A percentile compares a stretch with the other conserved stretches of the same genome.
phyloP scores from a whole-genome alignment of 1,140 invertebrate species.

The Drosophila bocqueti region DNA sequence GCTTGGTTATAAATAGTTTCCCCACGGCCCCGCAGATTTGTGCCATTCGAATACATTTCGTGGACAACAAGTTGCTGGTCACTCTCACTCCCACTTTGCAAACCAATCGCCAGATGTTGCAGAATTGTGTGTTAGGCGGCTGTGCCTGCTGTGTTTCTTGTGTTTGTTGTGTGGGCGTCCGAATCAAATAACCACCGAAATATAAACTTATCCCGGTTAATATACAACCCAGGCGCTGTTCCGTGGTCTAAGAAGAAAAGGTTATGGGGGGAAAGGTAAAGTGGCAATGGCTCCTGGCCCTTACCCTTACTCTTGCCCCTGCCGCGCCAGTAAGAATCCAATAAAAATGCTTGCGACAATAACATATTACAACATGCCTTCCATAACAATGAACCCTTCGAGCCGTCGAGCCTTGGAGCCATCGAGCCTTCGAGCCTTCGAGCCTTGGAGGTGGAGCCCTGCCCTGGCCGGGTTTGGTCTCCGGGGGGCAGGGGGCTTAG shows the following conservation, averaged over 20 bases:
- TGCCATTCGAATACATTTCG: constrained; percentile 4
- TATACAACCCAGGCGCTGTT: constrained; percentile 19
- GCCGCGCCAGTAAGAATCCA: constrained; percentile 44
- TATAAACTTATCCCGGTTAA: constrained; percentile 47
- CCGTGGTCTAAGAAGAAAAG: constrained; percentile 8
- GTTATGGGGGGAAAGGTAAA: constrained; percentile 10
- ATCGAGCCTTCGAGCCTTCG: not conserved
- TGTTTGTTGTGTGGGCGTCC: constrained; percentile 6
- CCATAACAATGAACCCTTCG: constrained; percentile 58
- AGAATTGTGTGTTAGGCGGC: not conserved
- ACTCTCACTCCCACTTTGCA: not conserved
- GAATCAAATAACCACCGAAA: constrained; percentile 72
- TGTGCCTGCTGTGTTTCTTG: not conserved
- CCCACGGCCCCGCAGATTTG: constrained; percentile 4
- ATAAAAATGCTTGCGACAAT: constrained; percentile 70
- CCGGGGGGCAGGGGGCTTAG: not conserved
- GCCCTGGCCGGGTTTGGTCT: not conserved
- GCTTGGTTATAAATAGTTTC: constrained; percentile 13
- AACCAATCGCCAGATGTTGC: constrained; percentile 51
- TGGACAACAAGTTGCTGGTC: constrained; percentile 19
- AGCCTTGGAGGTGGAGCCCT: not conserved
- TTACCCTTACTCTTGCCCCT: constrained; percentile 43
- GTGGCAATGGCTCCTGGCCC: constrained; percentile 37
- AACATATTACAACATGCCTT: constrained; percentile 67
- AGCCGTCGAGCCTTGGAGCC: not conserved